phyloP scores from a whole-genome alignment of 2,797 vertebrate species.

The Pogonophryne albipinna region DNA sequence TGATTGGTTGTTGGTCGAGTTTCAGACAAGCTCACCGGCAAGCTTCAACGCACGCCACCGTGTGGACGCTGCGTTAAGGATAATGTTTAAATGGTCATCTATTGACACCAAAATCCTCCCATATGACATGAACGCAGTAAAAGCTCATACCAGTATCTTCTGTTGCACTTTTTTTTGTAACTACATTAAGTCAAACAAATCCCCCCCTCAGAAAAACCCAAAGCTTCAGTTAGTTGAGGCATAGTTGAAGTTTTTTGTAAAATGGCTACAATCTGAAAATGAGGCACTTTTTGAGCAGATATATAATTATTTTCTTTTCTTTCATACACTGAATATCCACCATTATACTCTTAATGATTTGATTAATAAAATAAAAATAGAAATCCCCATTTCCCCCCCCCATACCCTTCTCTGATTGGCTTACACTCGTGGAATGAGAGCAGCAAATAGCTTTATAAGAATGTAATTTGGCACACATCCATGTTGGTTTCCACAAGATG shows the following conservation, averaged over 20 bases:
- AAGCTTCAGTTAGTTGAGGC: constrained; percentile 58
- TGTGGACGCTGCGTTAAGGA: too few relatives aligned
- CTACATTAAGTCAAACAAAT: constrained; percentile 60
- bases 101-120: constrained; percentile 3
- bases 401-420: constrained; percentile 73
- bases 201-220: constrained; percentile 2
- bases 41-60: too few relatives aligned
- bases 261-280: constrained; percentile 78
- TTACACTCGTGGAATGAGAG: constrained; percentile 76
- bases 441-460: constrained; percentile 68
- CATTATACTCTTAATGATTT: constrained; percentile 49
- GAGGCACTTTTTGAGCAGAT: constrained; percentile 84
- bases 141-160: constrained; percentile 39
- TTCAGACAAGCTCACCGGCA: too few relatives aligned
- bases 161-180: constrained; percentile 41
- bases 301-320: constrained; percentile 63
- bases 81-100: neutral
- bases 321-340: constrained; percentile 55
- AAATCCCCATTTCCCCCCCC: constrained; percentile 45
- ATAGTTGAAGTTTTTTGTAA: constrained; percentile 61
- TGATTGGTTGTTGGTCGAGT: too few relatives aligned
- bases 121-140: constrained; percentile 53
- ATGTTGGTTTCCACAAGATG: constrained; percentile 71
- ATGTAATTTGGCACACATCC: constrained; percentile 81
- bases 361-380: constrained; percentile 26